These are phyloP conservation scores for Colletes latitarsis DNA, from an alignment of 1,140 invertebrate species.

Conservation along the genomic window DNA sequence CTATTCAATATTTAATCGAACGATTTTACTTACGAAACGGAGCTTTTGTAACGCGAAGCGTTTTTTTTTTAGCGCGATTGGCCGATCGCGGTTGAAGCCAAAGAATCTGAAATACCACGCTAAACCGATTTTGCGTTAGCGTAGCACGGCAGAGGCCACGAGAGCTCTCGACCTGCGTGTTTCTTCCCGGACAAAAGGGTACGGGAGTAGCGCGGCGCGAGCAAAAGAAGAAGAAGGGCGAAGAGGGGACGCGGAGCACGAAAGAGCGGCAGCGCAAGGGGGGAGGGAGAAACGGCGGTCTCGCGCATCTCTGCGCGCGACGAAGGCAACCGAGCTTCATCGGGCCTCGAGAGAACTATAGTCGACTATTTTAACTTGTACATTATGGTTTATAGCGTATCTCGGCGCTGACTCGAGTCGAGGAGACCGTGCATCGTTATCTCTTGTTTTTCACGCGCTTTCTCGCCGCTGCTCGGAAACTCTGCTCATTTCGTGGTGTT, in stretches of 20 bases:
- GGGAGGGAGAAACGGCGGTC: constrained; percentile 34
- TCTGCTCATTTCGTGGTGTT: neutral
- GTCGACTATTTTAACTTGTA: constrained; percentile 61
- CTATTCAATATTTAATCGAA: no score
- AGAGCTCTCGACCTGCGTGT: constrained; percentile 55
- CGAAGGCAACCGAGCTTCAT: constrained; percentile 59
- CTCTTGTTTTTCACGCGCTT: constrained; percentile 10
- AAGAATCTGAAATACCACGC: constrained; percentile 9
- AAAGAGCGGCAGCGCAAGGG: neutral
- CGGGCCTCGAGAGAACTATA: constrained; percentile 50
- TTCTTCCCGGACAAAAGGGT: constrained; percentile 61
- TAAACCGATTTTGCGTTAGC: constrained; percentile 37
- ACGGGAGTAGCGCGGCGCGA: constrained; percentile 36
- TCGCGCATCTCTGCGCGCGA: constrained; percentile 56
- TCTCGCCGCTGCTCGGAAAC: neutral
- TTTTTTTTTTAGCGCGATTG: no score
- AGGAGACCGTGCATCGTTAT: constrained; percentile 26
- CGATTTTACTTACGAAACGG: no score
- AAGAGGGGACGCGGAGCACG: neutral
- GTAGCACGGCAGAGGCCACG: constrained; percentile 45
- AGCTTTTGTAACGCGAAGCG: no score
- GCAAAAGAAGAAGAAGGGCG: constrained; percentile 2
- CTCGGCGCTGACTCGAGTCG: constrained; percentile 27
- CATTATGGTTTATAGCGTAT: constrained; percentile 46
- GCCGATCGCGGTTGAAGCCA: no score